A percentile compares a stretch with the other conserved stretches of the same genome.
Conservation (phyloP, 2,888 invertebrate species). For the Pegoplata infirma region DNA sequence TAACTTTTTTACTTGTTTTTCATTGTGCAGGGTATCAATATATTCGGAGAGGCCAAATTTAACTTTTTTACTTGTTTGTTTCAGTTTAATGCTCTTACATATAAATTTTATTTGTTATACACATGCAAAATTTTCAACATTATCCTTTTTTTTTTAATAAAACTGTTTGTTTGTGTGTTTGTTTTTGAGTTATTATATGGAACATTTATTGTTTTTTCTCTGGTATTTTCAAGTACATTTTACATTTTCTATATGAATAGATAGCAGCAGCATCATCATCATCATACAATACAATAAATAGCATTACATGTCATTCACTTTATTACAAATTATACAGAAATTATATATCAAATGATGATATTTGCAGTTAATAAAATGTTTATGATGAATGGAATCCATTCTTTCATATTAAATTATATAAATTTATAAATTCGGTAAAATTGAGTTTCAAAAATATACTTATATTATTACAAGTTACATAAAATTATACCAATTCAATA, state of each 20-base stretch:
- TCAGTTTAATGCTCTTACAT: not conserved
- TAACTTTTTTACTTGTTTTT: no score
- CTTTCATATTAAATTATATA: not conserved
- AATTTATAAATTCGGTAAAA: no score
- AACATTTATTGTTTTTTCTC: not conserved
- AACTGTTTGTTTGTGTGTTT: not conserved
- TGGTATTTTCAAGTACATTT: not conserved
- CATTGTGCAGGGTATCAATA: no score
- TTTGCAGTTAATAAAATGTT: not conserved
- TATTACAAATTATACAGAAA: not conserved
- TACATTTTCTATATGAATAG: no score
- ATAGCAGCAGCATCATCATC: no score
- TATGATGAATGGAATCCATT: constrained; percentile 7
- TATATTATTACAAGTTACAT: no score
- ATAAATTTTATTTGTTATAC: not conserved
- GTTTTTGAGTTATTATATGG: not conserved
- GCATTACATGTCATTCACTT: not conserved
- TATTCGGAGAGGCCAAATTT: no score
- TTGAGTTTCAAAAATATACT: no score
- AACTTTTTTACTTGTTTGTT: not conserved
- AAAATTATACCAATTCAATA: no score
- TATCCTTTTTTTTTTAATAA: not conserved
- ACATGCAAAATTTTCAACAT: not conserved
- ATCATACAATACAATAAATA: not conserved
- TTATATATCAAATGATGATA: not conserved